These are phyloP conservation scores for Notamacropus eugenii DNA, from an alignment of 2,797 vertebrate species.

Conservation along the genomic window DNA sequence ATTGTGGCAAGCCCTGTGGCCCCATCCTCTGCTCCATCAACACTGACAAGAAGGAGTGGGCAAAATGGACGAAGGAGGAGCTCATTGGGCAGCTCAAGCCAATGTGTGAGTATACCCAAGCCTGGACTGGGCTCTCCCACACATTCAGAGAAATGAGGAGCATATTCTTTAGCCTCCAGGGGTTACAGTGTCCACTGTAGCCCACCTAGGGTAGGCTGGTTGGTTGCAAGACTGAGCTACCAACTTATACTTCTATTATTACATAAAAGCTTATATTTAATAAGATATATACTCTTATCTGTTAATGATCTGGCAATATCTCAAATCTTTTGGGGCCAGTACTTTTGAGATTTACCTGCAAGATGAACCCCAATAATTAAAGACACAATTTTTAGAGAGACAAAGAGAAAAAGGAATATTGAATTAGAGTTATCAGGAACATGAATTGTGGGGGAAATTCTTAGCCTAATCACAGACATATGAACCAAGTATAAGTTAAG, in stretches of 20 bases:
- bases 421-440: not conserved
- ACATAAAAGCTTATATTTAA: not conserved
- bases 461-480: not conserved
- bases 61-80: constrained; percentile 99
- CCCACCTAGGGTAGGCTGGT: not conserved
- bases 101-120: constrained; percentile 94
- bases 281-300: not conserved
- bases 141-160: not conserved
- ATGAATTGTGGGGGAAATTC: not conserved
- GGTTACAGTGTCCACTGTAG: not conserved
- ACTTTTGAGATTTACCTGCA: not conserved
- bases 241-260: not conserved
- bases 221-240: not conserved
- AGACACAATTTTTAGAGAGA: not conserved
- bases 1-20: constrained; percentile 98
- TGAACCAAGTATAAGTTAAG: not conserved
- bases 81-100: constrained; percentile 99
- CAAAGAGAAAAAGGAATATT: not conserved
- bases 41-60: constrained; percentile 99
- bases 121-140: not conserved
- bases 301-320: not conserved
- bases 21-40: constrained; percentile 99
- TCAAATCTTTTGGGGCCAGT: not conserved
- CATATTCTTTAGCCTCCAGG: not conserved
- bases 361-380: not conserved